These are phyloP conservation scores for Xanthorhoe designata DNA, from an alignment of 2,888 invertebrate species.

Conservation along the genomic window DNA sequence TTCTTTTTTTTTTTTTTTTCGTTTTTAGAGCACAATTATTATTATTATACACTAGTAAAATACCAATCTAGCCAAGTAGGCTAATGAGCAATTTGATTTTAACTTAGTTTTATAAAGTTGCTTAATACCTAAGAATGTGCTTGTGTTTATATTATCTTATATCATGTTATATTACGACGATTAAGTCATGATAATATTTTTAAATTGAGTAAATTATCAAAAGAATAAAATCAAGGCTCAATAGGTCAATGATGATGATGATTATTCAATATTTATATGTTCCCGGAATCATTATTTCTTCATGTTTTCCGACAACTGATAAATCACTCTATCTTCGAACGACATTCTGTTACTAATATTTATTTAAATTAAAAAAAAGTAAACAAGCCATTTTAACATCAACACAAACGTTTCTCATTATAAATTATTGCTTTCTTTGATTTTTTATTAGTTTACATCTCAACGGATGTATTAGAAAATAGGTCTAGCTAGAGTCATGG, in stretches of 20 bases:
- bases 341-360: conserved; percentile 8
- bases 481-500: conserved; percentile 5
- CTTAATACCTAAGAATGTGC: too few relatives aligned
- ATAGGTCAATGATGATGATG: neutral
- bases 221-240: too few relatives aligned
- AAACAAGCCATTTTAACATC: conserved; percentile 18
- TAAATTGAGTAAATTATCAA: too few relatives aligned
- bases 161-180: too few relatives aligned
- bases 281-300: neutral
- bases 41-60: too few relatives aligned
- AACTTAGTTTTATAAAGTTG: too few relatives aligned
- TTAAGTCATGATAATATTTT: too few relatives aligned
- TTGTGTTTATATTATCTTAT: too few relatives aligned
- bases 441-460: conserved; percentile 10
- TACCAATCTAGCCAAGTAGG: too few relatives aligned
- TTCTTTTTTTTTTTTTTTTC: too few relatives aligned
- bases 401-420: conserved; percentile 28
- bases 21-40: too few relatives aligned
- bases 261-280: neutral
- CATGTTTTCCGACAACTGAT: conserved; percentile 6
- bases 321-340: conserved; percentile 10
- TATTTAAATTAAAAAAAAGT: conserved; percentile 14
- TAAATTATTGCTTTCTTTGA: conserved; percentile 18
- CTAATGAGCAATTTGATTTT: too few relatives aligned
- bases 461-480: conserved; percentile 12